Evolutionary conservation across 2,113 vertebrate genomes (phyloP).

Genomic region (Clupea harengus): DNA sequence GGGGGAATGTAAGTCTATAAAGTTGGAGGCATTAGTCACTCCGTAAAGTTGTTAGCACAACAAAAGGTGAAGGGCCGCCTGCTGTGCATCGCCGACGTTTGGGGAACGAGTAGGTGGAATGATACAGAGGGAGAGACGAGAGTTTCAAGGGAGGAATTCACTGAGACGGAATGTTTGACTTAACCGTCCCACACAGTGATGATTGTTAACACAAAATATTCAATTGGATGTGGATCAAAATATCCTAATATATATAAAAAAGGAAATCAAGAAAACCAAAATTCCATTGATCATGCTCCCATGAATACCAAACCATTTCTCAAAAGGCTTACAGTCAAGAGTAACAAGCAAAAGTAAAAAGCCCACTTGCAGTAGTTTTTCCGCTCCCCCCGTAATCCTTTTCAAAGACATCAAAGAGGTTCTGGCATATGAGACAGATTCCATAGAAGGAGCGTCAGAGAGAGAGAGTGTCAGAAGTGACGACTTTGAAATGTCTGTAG

Average conservation of each 20-base stretch:
- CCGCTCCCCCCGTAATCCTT: slow-evolving; percentile 12
- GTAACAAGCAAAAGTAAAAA: neutral
- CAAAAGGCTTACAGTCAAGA: neutral
- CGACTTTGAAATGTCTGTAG: slow-evolving; percentile 27
- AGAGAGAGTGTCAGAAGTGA: slow-evolving; percentile 19
- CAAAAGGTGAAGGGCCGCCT: slow-evolving; percentile 10
- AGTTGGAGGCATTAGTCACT: slow-evolving; percentile 37
- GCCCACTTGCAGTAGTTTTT: neutral
- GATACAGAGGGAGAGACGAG: neutral
- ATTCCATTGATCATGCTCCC: neutral
- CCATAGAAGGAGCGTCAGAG: neutral
- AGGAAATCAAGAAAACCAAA: neutral
- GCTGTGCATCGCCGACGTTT: neutral
- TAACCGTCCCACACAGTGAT: neutral
- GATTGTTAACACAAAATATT: neutral
- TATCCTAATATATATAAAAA: neutral
- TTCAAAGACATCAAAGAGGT: slow-evolving; percentile 26
- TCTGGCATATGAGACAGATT: slow-evolving; percentile 18
- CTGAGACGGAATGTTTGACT: neutral
- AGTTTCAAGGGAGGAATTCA: neutral
- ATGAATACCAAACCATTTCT: neutral
- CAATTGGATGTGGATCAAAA: neutral
- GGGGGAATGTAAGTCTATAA: slow-evolving; percentile 44
- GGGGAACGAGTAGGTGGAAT: neutral
- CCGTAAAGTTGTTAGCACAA: slow-evolving; percentile 53